Conservation (phyloP, 2,888 invertebrate genomes). For the Melipona beecheii region DNA sequence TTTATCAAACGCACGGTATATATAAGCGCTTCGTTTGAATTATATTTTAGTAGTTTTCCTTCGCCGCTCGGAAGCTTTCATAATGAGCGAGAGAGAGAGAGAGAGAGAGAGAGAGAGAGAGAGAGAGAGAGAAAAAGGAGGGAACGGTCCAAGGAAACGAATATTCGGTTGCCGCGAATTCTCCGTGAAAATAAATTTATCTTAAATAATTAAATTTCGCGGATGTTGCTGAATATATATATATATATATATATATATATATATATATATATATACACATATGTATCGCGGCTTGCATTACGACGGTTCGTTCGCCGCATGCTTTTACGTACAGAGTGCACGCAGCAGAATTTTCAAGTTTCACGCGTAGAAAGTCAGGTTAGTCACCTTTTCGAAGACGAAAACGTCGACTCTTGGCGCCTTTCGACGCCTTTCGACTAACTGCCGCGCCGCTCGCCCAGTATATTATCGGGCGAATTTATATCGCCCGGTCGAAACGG, state of each 20-base stretch:
- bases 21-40: conserved; percentile 47
- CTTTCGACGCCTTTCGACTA: conserved; percentile 43
- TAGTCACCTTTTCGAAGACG: conserved; percentile 19
- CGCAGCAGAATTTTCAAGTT: background rate
- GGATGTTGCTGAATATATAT: conserved; percentile 18
- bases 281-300: background rate
- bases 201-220: conserved; percentile 50
- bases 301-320: background rate
- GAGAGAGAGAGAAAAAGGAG: background rate
- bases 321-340: no score
- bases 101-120: background rate
- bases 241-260: no score
- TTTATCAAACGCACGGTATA: conserved; percentile 57
- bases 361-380: background rate
- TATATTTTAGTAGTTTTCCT: conserved; percentile 38
- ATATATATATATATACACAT: background rate
- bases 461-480: conserved; percentile 74
- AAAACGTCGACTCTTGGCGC: conserved; percentile 47
- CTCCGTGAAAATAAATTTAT: conserved; percentile 33
- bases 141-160: background rate
- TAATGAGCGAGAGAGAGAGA: background rate
- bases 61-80: background rate
- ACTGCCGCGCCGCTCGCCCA: conserved; percentile 53
- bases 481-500: conserved; percentile 70
- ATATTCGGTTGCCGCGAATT: conserved; percentile 15